phyloP scores from a whole-genome alignment of 2,888 invertebrate species.

The Rotaria magnacalcarata region DNA sequence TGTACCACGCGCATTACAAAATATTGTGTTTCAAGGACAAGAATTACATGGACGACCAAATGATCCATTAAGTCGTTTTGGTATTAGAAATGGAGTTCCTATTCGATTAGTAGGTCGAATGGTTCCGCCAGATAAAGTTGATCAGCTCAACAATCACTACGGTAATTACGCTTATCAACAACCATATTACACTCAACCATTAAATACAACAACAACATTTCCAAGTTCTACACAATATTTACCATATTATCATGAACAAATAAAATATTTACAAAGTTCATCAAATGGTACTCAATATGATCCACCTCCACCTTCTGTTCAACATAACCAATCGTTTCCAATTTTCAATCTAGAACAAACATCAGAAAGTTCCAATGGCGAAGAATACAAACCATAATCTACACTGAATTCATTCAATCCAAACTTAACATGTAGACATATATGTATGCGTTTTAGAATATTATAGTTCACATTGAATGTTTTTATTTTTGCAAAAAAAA shows the following conservation, averaged over 20 bases:
- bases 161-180: background rate
- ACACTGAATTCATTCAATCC: background rate
- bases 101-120: constrained; percentile 43
- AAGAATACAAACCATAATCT: too few species aligned
- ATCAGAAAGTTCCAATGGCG: too few species aligned
- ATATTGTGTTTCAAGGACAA: constrained; percentile 42
- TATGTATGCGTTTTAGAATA: too few species aligned
- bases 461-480: too few species aligned
- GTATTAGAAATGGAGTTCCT: constrained; percentile 39
- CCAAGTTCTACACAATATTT: background rate
- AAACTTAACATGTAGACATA: background rate
- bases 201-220: background rate
- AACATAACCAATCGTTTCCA: background rate
- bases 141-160: background rate
- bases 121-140: background rate
- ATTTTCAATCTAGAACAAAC: background rate
- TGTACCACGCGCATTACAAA: constrained; percentile 41
- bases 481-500: background rate
- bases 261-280: too few species aligned
- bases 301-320: background rate
- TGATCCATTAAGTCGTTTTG: constrained; percentile 43
- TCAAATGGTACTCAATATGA: background rate
- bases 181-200: background rate
- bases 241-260: background rate
- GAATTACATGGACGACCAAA: constrained; percentile 40